Conservation (phyloP, 2,888 invertebrate genomes). For the Hirtodrosophila cameraria region DNA sequence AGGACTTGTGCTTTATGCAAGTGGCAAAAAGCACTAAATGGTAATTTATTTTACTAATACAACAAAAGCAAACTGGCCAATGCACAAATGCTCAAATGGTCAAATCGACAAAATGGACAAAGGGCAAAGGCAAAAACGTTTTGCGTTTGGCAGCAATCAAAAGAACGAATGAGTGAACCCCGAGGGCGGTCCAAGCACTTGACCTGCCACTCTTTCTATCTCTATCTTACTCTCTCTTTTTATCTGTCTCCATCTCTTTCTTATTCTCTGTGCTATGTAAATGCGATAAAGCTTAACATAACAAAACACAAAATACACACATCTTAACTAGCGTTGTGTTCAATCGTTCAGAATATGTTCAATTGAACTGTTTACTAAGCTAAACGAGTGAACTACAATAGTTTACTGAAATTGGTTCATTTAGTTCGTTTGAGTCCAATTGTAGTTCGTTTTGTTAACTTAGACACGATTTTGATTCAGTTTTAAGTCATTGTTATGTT, state of each 20-base stretch:
- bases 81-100: too few relatives aligned
- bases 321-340: too few relatives aligned
- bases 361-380: too few relatives aligned
- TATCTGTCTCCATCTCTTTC: neutral
- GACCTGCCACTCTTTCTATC: conserved; percentile 43
- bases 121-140: conserved; percentile 60
- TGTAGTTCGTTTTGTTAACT: too few relatives aligned
- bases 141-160: conserved; percentile 66
- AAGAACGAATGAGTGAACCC: conserved; percentile 76
- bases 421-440: too few relatives aligned
- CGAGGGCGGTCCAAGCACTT: conserved; percentile 66
- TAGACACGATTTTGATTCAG: too few relatives aligned
- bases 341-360: too few relatives aligned
- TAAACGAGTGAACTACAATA: too few relatives aligned
- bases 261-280: conserved; percentile 60
- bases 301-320: conserved; percentile 35
- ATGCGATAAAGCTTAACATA: conserved; percentile 73
- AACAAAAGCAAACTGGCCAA: conserved; percentile 63
- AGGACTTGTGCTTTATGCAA: conserved; percentile 26
- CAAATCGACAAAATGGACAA: too few relatives aligned
- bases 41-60: conserved; percentile 80
- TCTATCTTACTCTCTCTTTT: neutral
- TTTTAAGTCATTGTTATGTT: too few relatives aligned
- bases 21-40: conserved; percentile 78
- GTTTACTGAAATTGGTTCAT: too few relatives aligned